Evolutionary conservation across 2,797 vertebrate genomes (phyloP), one percentile per base, ranked within the genome.

Genomic region (Diglossa cyanea): DNA sequence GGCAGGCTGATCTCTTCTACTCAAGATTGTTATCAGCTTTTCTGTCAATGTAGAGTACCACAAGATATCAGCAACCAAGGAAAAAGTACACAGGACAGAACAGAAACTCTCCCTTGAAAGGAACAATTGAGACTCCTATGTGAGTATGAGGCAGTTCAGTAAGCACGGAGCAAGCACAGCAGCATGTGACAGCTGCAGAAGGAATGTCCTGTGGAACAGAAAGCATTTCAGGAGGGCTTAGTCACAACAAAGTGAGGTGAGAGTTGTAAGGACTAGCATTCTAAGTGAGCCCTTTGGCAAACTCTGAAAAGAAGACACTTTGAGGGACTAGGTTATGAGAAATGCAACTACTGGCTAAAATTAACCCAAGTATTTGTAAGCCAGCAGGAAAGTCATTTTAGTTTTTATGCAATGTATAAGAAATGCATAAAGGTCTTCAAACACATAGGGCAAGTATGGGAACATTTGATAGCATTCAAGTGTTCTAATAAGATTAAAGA

Each of bases 21-120:
- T 72, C 20, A 47, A 92, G 82, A 94, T 78, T 83, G 48, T 96
- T 95, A 87, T 68, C 80, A 92, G 86, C 45, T 83, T 95, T 94
- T 94, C 90, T 62, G 45, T 91, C 81, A 67, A 65, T 96, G 61
- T 19, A 44, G 54, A 87, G 26, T 48, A 63, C 48, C 17, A 5
- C 20, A 84, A 85, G 40, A 63, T 68, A 60, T 31, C 74, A 68
- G 80, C n/a, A 71, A 86, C 33, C 24, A 44, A 89, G 17, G 13
- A 5, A 72, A 80, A 93, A 80, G 45, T 66, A 75, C 14, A 40
- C 37, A 54, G 51, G 26, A 70, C 58, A 68, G 71, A 95, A 79
- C 8, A 58, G 66, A 90, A 95, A 79, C 53, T 78, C 26, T 83
- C 26, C 26, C 28, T 68, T 24, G 28, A 63, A 87, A 89, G 76